Evolutionary conservation across 2,113 vertebrate genomes (phyloP), one percentile per base, ranked within the genome.

Genomic region (Myotis brandtii): DNA sequence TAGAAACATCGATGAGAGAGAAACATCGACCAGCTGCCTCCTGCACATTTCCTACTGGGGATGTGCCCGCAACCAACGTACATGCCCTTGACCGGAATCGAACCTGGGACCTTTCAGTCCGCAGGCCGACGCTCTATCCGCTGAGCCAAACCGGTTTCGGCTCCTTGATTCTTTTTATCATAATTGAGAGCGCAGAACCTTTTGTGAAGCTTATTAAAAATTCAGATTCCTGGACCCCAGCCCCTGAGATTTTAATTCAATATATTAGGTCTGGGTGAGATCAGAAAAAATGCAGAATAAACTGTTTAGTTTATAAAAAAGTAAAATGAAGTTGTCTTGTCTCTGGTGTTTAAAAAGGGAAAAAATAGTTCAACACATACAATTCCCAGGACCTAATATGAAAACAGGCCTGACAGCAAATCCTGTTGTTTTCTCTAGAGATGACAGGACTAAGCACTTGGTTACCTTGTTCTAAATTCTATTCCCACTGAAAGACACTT

Each of bases 321-420:
- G 73, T 75, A 91, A 89, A 94, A 89, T 69, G 54, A 6, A 34
- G 50, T 87, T 48, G 40, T 85, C 12, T 89, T 92, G 56, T 17
- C 23, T 94, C 20, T 90, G 48, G 66, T 72, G 30, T 90, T 89
- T 70, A 52, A 70, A 54, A 54, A 54, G 4, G n/a, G 20, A 11
- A 46, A 87, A 54, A 13, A 62, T 10, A 9, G 9, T 67, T 67
- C 83, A 83, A 59, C 27, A 56, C 18, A 30, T 46, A 76, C 1
- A 50, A 6, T 25, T 76, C n/a, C 48, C 50, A 66, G 72, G 87
- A 89, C 12, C 56, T 80, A 70, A 50, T 34, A 34, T 48, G 70
- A 86, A 95, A 80, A 43, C 52, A 64, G 34, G 2, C 88, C 64
- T 54, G 73, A 85, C 54, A 72, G 59, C 40, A 56, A 82, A 80